Base-by-base conservation (phyloP, 2,888 invertebrate genomes). In the Leptarthrus brevirostris region DNA sequence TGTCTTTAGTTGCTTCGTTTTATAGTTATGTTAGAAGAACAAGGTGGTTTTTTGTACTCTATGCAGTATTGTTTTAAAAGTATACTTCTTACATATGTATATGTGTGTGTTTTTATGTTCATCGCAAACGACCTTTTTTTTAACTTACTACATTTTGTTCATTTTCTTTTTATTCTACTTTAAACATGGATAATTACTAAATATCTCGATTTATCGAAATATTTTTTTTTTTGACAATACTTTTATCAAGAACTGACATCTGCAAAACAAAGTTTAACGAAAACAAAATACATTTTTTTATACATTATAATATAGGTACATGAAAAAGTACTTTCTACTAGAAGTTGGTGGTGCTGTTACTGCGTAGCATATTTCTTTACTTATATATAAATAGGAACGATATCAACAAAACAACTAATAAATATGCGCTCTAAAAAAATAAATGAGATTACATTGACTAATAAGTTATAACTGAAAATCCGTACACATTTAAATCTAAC, bases 41-140 rank as follows among this genome's bases (percentile, higher is more conserved):
- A 61, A 64, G 73, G 73, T 73, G 73, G 73, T 73, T 49, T 73
- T 73, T 73, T 73, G 73, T 73, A 73, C 73, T 73, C 64, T 73
- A 64, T 53, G 64, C 52, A 72, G 40, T 72, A 64, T 64, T 58
- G 20, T 58, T 64, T 44, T 64, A 64, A 64, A 64, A 64, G 64
- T 64, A 64, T 64, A 44, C 44, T 44, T 40, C 12, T 40, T 53
- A 54, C 54, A 72, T 40, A 12, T 70, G 22, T 47, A n/a, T 64
- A 30, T 22, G 18, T 70, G n/a, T 36, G 24, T 70, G 20, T 18
- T 36, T 26, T 49, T 49, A n/a, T 64, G 40, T 47, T 64, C n/a
- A 16, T 36, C 44, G 20, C 64, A 64, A 14, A 20, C 22, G n/a
- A 12, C n/a, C n/a, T 36, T 53, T 18, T 36, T n/a, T 53, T 16